Conservation (phyloP, 1,140 invertebrate species). For the Galleria mellonella region DNA sequence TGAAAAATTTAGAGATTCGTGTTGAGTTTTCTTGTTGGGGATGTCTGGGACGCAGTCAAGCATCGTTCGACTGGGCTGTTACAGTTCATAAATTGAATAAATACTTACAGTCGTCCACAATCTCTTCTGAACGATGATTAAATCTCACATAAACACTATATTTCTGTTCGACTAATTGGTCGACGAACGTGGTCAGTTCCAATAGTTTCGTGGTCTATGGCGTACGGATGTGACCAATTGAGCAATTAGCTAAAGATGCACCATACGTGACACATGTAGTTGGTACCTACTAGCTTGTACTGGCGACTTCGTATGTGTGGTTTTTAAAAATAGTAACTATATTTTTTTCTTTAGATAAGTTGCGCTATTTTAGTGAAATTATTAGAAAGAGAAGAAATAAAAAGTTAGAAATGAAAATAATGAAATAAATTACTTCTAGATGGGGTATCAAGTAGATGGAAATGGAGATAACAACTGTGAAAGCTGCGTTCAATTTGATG, state of each 20-base stretch:
- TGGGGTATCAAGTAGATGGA: not conserved
- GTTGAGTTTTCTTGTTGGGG: too few relatives aligned
- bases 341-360: not conserved
- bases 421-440: too few relatives aligned
- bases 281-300: too few relatives aligned
- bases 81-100: not conserved
- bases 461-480: not conserved
- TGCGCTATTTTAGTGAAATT: not conserved
- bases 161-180: slow-evolving; percentile 18
- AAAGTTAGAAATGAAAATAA: not conserved
- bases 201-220: slow-evolving; percentile 28
- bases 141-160: slow-evolving; percentile 2
- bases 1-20: too few relatives aligned
- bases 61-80: not conserved
- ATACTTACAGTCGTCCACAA: not conserved
- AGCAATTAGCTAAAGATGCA: slow-evolving; percentile 25
- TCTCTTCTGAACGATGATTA: not conserved
- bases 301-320: not conserved
- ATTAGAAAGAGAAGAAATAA: not conserved
- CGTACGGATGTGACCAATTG: slow-evolving; percentile 57
- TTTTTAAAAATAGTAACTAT: not conserved
- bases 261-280: too few relatives aligned
- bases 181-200: slow-evolving; percentile 25
- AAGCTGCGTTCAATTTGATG: too few relatives aligned
- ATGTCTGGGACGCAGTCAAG: too few relatives aligned